Percentiles rank a stretch among this genome's conserved stretches.
These are phyloP conservation scores for Drosophila littoralis DNA, from an alignment of 1,140 invertebrate genomes.

Conservation along the genomic window DNA sequence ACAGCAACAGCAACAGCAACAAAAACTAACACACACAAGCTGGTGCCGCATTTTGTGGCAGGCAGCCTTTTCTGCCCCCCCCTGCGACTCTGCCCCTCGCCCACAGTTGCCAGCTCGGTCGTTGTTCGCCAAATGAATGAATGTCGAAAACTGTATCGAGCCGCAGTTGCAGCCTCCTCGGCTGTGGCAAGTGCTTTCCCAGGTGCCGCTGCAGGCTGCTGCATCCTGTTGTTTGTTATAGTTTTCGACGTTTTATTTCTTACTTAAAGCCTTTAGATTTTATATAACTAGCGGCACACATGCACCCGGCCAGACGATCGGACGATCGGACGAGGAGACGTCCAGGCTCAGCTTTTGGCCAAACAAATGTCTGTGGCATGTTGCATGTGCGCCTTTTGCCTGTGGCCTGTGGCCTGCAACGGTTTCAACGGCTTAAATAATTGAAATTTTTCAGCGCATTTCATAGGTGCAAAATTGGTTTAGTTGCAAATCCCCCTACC, in stretches of 20 bases:
- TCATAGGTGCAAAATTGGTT: conserved; percentile 65
- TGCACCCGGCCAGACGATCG: conserved; percentile 32
- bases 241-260: conserved; percentile 76
- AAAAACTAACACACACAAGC: conserved; percentile 29
- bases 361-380: conserved; percentile 22
- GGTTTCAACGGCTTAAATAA: conserved; percentile 56
- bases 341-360: conserved; percentile 25
- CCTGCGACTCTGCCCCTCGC: conserved; percentile 7
- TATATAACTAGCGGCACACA: conserved; percentile 74
- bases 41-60: conserved; percentile 59
- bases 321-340: neutral
- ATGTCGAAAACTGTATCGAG: conserved; percentile 83
- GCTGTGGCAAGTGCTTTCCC: conserved; percentile 47
- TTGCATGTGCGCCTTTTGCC: conserved; percentile 18
- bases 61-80: neutral
- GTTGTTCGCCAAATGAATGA: conserved; percentile 79
- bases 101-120: conserved; percentile 40
- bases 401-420: neutral
- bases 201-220: conserved; percentile 52
- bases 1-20: conserved; percentile 45
- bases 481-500: conserved; percentile 1
- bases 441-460: conserved; percentile 63
- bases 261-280: conserved; percentile 55
- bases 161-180: conserved; percentile 21
- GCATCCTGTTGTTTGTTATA: conserved; percentile 83